Evolutionary conservation across 2,888 invertebrate genomes (phyloP), one percentile per base, ranked within the genome.

Genomic region (Pasiphila rectangulata): DNA sequence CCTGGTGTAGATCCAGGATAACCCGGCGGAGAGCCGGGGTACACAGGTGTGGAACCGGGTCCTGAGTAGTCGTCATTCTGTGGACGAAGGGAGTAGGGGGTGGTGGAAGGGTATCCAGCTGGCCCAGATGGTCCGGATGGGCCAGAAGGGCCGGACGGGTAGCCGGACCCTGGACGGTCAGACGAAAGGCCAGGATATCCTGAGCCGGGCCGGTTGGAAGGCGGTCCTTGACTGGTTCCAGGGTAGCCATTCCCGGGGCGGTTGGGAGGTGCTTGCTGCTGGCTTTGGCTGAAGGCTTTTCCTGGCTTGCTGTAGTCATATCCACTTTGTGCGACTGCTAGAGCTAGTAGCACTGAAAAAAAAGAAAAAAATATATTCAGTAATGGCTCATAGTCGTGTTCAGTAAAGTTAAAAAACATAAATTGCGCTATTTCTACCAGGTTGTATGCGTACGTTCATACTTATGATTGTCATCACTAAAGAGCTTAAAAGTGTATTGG

Each of bases 291-390:
- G 58, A 93, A 90, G 0, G 92, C 92, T 60, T 91, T 90, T 37
- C 90, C 89, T 4, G 94, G 95, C 51, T 92, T 90, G 54, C 92
- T 92, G 79, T 95, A 95, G 55, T 91, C 92, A 71, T 95, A 95
- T 12, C 95, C 94, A 68, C 90, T 91, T 86, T 95, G 94, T 24
- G 83, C 83, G 34, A 69, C 62, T 29, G 71, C 69, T 52, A 74
- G 49, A 50, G 81, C 78, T 72, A 87, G 75, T 65, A 87, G 61
- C 60, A 79, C 87, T 87, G 83, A 37, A 84, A 83, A 55, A 54
- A 52, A 59, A 62, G 52, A 61, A 32, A 41, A 21, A 10, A 15
- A 16, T 2, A 5, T 15, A n/a, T 6, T 3, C 15, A 29, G 2
- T 3, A 16, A 4, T n/a, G 5, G 9, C 16, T 12, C 13, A 1